Evolutionary conservation across 2,888 invertebrate species (phyloP).

Genomic region (Oscheius onirici): DNA sequence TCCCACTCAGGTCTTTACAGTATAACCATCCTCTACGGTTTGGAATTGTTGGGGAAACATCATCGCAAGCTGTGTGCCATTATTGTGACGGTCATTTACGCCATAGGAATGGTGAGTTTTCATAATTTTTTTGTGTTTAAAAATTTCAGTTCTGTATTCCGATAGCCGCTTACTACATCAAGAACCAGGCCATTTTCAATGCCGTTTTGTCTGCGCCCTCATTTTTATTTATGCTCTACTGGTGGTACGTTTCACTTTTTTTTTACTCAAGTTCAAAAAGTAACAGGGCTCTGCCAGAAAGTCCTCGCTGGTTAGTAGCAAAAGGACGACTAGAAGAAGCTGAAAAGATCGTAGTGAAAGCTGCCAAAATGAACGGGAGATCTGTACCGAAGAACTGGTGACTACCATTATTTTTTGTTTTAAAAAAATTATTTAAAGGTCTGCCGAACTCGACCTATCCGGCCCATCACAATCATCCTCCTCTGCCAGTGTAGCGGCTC

Average conservation of each 20-base stretch:
- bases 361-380: neutral
- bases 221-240: slow-evolving; percentile 14
- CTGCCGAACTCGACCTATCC: neutral
- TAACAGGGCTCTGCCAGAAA: slow-evolving; percentile 3
- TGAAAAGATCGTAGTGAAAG: neutral
- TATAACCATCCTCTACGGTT: neutral
- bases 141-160: slow-evolving; percentile 1
- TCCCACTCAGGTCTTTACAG: slow-evolving; percentile 4
- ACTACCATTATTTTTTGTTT: neutral
- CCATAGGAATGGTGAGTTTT: slow-evolving; percentile 6
- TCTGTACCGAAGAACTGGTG: neutral
- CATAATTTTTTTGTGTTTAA: neutral
- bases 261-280: neutral
- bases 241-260: slow-evolving; percentile 5
- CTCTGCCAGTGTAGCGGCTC: neutral
- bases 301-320: slow-evolving; percentile 11
- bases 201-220: neutral
- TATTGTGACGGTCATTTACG: neutral
- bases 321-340: slow-evolving; percentile 6
- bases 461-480: neutral
- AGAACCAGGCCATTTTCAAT: neutral
- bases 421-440: neutral
- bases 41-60: slow-evolving; percentile 5
- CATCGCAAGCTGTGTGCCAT: slow-evolving; percentile 7
- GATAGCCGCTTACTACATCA: neutral